phyloP scores from a whole-genome alignment of 2,797 vertebrate species.

The Coreius guichenoti region DNA sequence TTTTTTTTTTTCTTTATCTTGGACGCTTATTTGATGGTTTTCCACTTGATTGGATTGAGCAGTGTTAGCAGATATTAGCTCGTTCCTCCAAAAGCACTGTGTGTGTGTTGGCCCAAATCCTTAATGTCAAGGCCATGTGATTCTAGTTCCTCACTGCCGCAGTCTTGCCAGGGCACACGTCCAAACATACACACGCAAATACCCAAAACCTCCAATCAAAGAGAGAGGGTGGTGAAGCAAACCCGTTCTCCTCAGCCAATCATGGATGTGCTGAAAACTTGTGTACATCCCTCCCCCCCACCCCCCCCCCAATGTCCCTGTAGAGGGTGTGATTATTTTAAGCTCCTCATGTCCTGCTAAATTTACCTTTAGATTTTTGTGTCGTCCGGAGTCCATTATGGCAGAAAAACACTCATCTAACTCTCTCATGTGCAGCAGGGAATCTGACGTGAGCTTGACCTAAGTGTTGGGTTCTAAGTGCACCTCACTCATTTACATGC shows the following conservation, averaged over 20 bases:
- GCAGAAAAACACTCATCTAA: conserved; percentile 9
- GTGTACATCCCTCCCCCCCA: no score
- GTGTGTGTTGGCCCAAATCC: conserved; percentile 17
- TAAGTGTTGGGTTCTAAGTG: background rate
- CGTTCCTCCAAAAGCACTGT: background rate
- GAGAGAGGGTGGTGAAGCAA: conserved; percentile 6
- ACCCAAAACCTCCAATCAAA: conserved; percentile 30
- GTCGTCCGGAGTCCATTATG: background rate
- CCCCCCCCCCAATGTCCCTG: background rate
- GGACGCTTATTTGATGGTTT: background rate
- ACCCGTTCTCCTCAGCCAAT: conserved; percentile 27
- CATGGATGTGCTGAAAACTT: background rate
- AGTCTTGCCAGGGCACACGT: conserved; percentile 45
- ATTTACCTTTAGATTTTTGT: conserved; percentile 53
- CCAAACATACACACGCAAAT: conserved; percentile 36
- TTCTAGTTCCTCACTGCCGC: conserved; percentile 29
- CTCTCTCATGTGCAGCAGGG: conserved; percentile 19
- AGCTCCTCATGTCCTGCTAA: conserved; percentile 48
- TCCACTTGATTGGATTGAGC: background rate
- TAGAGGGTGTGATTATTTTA: conserved; percentile 36
- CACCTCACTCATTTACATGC: background rate
- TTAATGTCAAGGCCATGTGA: conserved; percentile 44
- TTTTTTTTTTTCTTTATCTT: no score
- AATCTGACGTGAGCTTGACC: conserved; percentile 1
- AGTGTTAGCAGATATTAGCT: background rate